Evolutionary conservation across 1,140 invertebrate species (phyloP), one percentile per base, ranked within the genome.

Genomic region (Lordiphosa clarofinis): DNA sequence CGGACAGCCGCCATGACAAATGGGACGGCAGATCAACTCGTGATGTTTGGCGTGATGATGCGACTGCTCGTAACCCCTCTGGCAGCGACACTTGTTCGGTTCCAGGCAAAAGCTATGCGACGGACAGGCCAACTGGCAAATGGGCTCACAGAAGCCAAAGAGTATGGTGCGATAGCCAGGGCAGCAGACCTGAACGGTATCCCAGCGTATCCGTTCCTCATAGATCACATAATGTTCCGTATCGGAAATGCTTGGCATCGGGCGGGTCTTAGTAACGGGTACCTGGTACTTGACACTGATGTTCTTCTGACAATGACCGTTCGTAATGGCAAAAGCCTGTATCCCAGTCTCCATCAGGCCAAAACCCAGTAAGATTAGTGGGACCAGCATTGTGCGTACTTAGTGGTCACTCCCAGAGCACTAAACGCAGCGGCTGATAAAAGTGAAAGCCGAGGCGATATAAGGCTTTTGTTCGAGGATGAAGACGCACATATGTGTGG

Each of bases 81-180:
- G 90, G 64, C 92, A 93, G 15, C 91, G 86, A 48, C 93, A 94
- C 31, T 89, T 89, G 44, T 92, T 91, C 0, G 93, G 93, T n/a
- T 89, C 90, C 2, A 90, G 86, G 63, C 92, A 93, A 5, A 89
- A 79, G 9, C 92, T 92, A 65, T 93, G 92, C 13, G 52, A 33
- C 4, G 82, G 82, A 48, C 84, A 87, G 3, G 61, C 3, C 46
- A 70, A 67, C 12, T 13, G 28, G 49, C 84, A 87, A 36, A 87
- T 73, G 33, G 84, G 84, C 36, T 78, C 82, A 40, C 84, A 87
- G 43, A 87, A 74, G 24, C 82, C 82, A 31, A 87, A 87, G 13
- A 87, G 59, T 3, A 87, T 87, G 19, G 76, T 87, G 10, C 82
- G 69, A 60, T 86, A 87, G 40, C 86, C 86, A 4, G 75, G 60